These are phyloP conservation scores for Archaeoteleia sp. DNA, from an alignment of 2,888 invertebrate genomes.

Conservation along the genomic window DNA sequence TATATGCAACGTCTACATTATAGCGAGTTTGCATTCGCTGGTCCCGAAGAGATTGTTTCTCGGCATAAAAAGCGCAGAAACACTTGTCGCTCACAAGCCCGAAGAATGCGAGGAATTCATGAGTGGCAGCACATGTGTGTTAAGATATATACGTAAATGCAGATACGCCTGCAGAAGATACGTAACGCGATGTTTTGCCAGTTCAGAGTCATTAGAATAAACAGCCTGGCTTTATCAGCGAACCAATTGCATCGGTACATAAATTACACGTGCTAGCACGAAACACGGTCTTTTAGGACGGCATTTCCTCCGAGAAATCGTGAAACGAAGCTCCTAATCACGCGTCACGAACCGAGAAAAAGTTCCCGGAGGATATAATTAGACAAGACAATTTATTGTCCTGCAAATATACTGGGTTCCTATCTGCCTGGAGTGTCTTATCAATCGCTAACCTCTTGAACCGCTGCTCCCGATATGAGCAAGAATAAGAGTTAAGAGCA, in stretches of 20 bases:
- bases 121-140: constrained; percentile 20
- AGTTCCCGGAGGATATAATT: constrained; percentile 32
- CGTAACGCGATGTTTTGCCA: constrained; percentile 36
- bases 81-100: constrained; percentile 46
- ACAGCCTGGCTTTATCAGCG: constrained; percentile 51
- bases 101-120: constrained; percentile 45
- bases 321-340: no score
- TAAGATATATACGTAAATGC: constrained; percentile 17
- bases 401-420: constrained; percentile 58
- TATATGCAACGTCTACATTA: no score
- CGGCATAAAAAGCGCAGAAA: constrained; percentile 48
- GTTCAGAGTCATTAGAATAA: constrained; percentile 46
- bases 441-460: constrained; percentile 55
- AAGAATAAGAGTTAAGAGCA: constrained; percentile 48
- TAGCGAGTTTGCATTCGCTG: no score
- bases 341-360: neutral
- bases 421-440: constrained; percentile 46
- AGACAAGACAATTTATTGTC: constrained; percentile 58
- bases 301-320: no score
- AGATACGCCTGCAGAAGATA: constrained; percentile 28
- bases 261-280: constrained; percentile 30
- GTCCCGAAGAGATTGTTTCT: no score
- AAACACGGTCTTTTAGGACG: neutral
- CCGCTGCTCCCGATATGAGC: constrained; percentile 56
- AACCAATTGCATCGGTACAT: constrained; percentile 37